phyloP scores from a whole-genome alignment of 1,140 invertebrate genomes.

The Thaumetopoea pityocampa region DNA sequence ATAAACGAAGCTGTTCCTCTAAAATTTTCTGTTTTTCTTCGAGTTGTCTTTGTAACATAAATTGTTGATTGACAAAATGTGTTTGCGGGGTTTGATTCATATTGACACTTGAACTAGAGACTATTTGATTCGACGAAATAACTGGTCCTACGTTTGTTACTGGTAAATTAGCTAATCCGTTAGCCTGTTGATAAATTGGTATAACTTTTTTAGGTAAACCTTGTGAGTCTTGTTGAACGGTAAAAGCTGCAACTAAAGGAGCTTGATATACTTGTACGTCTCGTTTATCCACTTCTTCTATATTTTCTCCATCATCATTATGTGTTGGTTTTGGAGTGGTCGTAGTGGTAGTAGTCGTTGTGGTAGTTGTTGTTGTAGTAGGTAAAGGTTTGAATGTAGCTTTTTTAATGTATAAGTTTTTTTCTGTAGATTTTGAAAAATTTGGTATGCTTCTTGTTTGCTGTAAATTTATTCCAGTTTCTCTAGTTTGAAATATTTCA shows the following conservation, averaged over 20 bases:
- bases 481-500: slow-evolving; percentile 64
- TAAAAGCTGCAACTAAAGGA: slow-evolving; percentile 87
- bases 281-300: slow-evolving; percentile 79
- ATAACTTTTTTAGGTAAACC: slow-evolving; percentile 86
- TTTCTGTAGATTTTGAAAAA: slow-evolving; percentile 34
- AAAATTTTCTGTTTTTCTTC: slow-evolving; percentile 82
- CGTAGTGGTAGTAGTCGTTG: slow-evolving; percentile 74
- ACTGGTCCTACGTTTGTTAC: slow-evolving; percentile 35
- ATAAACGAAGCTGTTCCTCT: slow-evolving; percentile 81
- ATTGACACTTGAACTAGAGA: slow-evolving; percentile 15
- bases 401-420: slow-evolving; percentile 29
- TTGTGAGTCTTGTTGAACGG: slow-evolving; percentile 86
- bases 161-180: slow-evolving; percentile 35
- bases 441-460: slow-evolving; percentile 61
- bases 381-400: slow-evolving; percentile 31
- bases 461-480: slow-evolving; percentile 47
- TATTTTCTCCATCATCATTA: slow-evolving; percentile 80
- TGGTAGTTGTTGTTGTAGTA: slow-evolving; percentile 46
- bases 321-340: slow-evolving; percentile 78
- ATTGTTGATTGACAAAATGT: slow-evolving; percentile 61
- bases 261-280: slow-evolving; percentile 88
- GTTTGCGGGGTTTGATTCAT: slow-evolving; percentile 30
- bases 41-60: slow-evolving; percentile 76
- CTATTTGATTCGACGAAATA: slow-evolving; percentile 50
- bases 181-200: slow-evolving; percentile 73